Conservation (phyloP, 1,140 invertebrate species). For the Diabrotica undecimpunctata region DNA sequence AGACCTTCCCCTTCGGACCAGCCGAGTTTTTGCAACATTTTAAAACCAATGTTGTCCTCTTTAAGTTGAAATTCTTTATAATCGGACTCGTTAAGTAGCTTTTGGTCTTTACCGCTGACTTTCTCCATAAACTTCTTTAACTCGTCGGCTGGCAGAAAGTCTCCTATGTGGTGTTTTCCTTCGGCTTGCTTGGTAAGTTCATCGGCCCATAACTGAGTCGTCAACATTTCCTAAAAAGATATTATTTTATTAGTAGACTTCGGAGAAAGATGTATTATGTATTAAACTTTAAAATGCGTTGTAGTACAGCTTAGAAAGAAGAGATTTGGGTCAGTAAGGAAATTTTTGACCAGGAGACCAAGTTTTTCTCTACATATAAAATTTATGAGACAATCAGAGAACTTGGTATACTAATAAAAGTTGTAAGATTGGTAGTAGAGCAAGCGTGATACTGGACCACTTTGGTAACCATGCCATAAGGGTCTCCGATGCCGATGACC, state of each 20-base stretch:
- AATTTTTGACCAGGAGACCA: too few relatives aligned
- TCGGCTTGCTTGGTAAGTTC: constrained; percentile 82
- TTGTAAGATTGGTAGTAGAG: too few relatives aligned
- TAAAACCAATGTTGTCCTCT: constrained; percentile 92
- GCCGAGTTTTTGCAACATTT: constrained; percentile 92
- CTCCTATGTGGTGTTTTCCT: constrained; percentile 96
- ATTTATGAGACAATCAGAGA: too few relatives aligned
- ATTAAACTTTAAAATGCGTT: too few relatives aligned
- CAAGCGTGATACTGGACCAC: too few relatives aligned
- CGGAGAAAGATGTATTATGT: too few relatives aligned
- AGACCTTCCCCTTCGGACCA: constrained; percentile 93
- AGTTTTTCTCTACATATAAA: too few relatives aligned
- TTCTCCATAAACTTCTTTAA: constrained; percentile 93
- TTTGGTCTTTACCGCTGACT: constrained; percentile 82
- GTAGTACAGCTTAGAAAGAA: too few relatives aligned
- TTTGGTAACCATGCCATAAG: too few relatives aligned
- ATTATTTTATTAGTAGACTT: constrained; percentile 23
- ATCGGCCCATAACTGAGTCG: constrained; percentile 84
- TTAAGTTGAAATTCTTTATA: constrained; percentile 95
- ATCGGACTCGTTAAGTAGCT: constrained; percentile 85
- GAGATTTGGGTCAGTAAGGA: too few relatives aligned
- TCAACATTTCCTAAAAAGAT: constrained; percentile 82
- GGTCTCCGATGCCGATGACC: too few relatives aligned
- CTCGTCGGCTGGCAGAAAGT: constrained; percentile 93
- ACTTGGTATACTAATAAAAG: too few relatives aligned